These are phyloP conservation scores for Phrynocephalus forsythii DNA, from an alignment of 2,797 vertebrate genomes.

Conservation along the genomic window DNA sequence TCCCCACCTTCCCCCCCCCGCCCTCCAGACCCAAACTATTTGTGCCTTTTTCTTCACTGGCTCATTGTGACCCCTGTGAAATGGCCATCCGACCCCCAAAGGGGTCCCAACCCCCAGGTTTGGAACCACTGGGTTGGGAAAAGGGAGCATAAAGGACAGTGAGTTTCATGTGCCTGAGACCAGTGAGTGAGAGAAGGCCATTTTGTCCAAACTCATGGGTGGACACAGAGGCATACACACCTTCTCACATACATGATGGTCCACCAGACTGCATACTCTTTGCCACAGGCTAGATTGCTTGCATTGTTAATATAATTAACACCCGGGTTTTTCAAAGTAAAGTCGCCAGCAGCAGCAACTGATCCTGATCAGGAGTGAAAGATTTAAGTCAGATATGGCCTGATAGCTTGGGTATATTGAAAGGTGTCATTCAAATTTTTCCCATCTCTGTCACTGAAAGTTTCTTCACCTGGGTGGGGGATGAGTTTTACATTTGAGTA, in stretches of 20 bases:
- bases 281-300: neutral
- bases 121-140: neutral
- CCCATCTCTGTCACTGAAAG: neutral
- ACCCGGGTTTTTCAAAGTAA: neutral
- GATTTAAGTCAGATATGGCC: too few relatives aligned
- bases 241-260: too few relatives aligned
- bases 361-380: neutral
- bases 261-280: neutral
- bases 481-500: neutral
- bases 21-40: too few relatives aligned
- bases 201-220: neutral
- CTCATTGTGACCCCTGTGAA: too few relatives aligned
- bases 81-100: too few relatives aligned
- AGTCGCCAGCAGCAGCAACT: neutral
- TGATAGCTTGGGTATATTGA: too few relatives aligned
- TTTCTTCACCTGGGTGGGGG: neutral
- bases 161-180: neutral
- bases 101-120: too few relatives aligned
- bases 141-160: neutral
- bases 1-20: too few relatives aligned
- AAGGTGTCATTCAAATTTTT: too few relatives aligned
- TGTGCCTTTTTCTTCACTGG: too few relatives aligned
- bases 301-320: neutral
- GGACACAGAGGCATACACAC: neutral
- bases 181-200: neutral